A percentile compares a stretch with the other conserved stretches of the same genome.
These are phyloP conservation scores for Pollenia labialis DNA, from an alignment of 2,888 invertebrate species.

Conservation along the genomic window DNA sequence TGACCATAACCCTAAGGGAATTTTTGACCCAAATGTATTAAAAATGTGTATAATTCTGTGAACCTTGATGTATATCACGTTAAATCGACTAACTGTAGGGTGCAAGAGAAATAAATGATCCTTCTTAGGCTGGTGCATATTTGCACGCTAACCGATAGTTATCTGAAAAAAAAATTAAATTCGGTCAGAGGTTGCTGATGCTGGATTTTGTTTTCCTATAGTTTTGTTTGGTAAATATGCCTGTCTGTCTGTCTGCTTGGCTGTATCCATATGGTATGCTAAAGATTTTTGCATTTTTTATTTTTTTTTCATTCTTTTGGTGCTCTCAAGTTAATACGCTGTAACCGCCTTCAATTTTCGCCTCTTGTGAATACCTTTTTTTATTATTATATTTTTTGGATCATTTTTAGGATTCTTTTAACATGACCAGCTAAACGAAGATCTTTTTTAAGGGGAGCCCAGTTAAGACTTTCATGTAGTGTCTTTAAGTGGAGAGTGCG, in stretches of 20 bases:
- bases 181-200: constrained; percentile 82
- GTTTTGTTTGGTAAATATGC: constrained; percentile 49
- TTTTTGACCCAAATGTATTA: no score
- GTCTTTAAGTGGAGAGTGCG: constrained; percentile 30
- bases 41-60: no score
- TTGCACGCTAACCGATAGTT: constrained; percentile 83
- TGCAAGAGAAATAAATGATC: constrained; percentile 56
- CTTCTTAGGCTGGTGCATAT: constrained; percentile 78
- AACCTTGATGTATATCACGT: no score
- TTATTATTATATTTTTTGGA: constrained; percentile 33
- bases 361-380: constrained; percentile 63
- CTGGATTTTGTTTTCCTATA: constrained; percentile 65
- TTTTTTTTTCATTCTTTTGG: constrained; percentile 53
- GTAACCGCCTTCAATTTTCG: constrained; percentile 76
- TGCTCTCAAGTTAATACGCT: constrained; percentile 75
- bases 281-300: constrained; percentile 61
- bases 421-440: constrained; percentile 72
- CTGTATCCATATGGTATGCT: constrained; percentile 52
- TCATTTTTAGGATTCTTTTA: constrained; percentile 61
- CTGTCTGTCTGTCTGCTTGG: constrained; percentile 20
- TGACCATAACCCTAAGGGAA: no score
- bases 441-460: constrained; percentile 60
- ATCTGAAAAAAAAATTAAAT: constrained; percentile 78
- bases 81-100: constrained; percentile 37
- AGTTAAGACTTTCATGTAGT: constrained; percentile 47